Evolutionary conservation across 2,113 vertebrate species (phyloP), one percentile per base, ranked within the genome.

Genomic region (Fukomys damarensis): DNA sequence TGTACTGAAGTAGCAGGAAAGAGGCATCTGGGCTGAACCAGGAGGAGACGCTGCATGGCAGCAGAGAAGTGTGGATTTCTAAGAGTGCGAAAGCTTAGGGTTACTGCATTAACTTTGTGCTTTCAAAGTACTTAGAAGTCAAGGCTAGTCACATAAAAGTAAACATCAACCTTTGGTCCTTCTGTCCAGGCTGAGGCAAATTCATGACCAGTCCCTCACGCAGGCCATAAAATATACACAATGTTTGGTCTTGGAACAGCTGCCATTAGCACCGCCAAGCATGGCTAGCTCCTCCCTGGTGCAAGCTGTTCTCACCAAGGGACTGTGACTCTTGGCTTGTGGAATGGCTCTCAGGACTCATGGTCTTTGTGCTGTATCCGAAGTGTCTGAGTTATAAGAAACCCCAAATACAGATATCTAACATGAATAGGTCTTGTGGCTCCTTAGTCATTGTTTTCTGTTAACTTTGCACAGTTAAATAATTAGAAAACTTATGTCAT

Each of bases 131-230:
- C 65, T 97, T 96, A 65, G 28, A 95, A 97, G 95, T 92, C 96
- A 97, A 96, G 79, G 80, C 74, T 12, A 68, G 74, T 86, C n/a
- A 56, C 59, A 97, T 79, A 82, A 95, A 98, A 96, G 63, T 95
- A 98, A 98, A 95, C 94, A 96, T 96, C 74, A 96, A 85, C 86
- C 95, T 98, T 98, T 97, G 89, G 91, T 98, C 85, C 63, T 32
- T 87, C 86, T 32, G 32, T 43, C 80, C 38, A 46, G 63, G 91
- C 96, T 96, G 91, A 83, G 97, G 94, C 90, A 97, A 96, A 96
- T 94, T 94, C 93, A 83, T 76, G 87, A 96, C 94, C 94, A 97
- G 52, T 43, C 19, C 61, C 54, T 56, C 20, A 77, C 13, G 46
- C 58, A 68, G 32, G 12, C 54, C 84, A 68, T 95, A 96, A 96